These are phyloP conservation scores for Congeria kusceri DNA, from an alignment of 2,888 invertebrate genomes.

Conservation along the genomic window DNA sequence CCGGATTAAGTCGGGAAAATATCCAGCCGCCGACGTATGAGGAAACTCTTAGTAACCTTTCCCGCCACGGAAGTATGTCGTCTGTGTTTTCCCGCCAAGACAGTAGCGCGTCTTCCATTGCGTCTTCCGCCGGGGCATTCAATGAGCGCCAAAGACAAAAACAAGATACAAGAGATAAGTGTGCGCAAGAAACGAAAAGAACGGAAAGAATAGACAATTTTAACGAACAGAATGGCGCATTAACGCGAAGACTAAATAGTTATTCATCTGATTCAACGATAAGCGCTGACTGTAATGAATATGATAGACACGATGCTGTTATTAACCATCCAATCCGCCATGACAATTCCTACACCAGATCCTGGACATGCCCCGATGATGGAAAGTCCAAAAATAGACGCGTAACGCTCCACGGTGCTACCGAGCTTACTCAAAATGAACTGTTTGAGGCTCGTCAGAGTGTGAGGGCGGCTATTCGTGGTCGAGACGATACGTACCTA, in stretches of 20 bases:
- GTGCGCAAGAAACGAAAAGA: background rate
- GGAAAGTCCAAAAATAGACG: conserved; percentile 32
- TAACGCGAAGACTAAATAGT: conserved; percentile 33
- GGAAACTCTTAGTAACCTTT: conserved; percentile 52
- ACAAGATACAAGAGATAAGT: conserved; percentile 6
- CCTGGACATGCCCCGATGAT: conserved; percentile 34
- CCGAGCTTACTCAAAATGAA: conserved; percentile 44
- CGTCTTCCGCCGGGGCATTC: conserved; percentile 57
- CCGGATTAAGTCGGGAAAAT: conserved; percentile 48
- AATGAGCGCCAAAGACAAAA: conserved; percentile 55
- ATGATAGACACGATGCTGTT: conserved; percentile 22
- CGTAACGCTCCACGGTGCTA: conserved; percentile 46
- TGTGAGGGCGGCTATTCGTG: conserved; percentile 29
- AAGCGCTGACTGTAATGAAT: conserved; percentile 27
- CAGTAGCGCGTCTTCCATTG: conserved; percentile 57
- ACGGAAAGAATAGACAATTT: background rate
- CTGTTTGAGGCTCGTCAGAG: conserved; percentile 43
- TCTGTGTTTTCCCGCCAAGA: conserved; percentile 51
- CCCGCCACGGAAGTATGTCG: conserved; percentile 30
- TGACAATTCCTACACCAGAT: conserved; percentile 30
- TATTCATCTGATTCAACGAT: conserved; percentile 51
- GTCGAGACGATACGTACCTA: conserved; percentile 46
- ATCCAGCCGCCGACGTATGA: conserved; percentile 54
- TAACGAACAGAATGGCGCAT: background rate
- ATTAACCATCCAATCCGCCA: conserved; percentile 41